phyloP scores from a whole-genome alignment of 1,140 invertebrate genomes.

The Zaprionus africanus region DNA sequence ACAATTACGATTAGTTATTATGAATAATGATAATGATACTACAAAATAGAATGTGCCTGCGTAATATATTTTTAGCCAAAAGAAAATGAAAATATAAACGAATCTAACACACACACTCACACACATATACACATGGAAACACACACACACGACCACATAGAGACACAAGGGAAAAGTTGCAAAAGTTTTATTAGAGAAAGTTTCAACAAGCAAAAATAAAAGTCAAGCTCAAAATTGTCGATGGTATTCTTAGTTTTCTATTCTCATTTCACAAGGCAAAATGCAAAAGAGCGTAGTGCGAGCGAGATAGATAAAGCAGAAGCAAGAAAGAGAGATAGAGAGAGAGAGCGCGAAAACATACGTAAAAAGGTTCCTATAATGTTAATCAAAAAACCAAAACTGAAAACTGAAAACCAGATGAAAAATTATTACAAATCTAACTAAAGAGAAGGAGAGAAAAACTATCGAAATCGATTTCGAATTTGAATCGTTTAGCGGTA shows the following conservation, averaged over 20 bases:
- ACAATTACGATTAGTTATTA: constrained; percentile 69
- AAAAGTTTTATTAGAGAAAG: constrained; percentile 66
- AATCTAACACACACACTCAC: constrained; percentile 18
- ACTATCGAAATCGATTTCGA: constrained; percentile 31
- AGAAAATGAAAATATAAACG: constrained; percentile 49
- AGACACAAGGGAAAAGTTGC: constrained; percentile 28
- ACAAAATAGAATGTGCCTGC: constrained; percentile 84
- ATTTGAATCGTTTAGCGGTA: constrained; percentile 24
- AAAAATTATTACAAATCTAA: constrained; percentile 15
- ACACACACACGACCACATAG: constrained; percentile 30
- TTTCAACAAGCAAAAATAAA: constrained; percentile 20
- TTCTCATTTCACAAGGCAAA: constrained; percentile 43
- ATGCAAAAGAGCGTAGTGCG: constrained; percentile 43
- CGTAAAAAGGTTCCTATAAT: constrained; percentile 83
- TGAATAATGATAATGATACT: constrained; percentile 82
- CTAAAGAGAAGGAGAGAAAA: constrained; percentile 18
- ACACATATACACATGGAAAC: constrained; percentile 11
- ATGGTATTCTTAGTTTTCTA: constrained; percentile 38
- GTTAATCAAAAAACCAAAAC: constrained; percentile 73
- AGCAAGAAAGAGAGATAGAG: constrained; percentile 37
- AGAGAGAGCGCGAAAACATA: constrained; percentile 59
- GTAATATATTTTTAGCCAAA: constrained; percentile 84
- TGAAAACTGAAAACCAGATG: constrained; percentile 28
- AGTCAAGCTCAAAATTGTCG: constrained; percentile 58
- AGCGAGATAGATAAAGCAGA: constrained; percentile 11